Conservation (phyloP, 2,888 invertebrate genomes). For the Piscicola geometra region DNA sequence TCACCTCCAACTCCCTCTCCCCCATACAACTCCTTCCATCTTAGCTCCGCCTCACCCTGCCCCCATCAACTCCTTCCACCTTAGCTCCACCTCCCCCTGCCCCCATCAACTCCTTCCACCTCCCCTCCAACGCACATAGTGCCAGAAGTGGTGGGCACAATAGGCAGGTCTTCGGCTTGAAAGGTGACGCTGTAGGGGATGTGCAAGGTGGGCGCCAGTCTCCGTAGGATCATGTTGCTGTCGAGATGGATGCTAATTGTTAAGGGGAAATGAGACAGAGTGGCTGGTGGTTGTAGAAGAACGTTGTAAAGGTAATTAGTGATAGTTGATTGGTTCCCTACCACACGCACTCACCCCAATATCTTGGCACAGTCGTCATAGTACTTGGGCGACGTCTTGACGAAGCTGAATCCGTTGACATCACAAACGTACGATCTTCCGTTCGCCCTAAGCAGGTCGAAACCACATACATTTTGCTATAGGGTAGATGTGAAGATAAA, state of each 20-base stretch:
- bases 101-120: neutral
- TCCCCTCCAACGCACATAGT: constrained; percentile 43
- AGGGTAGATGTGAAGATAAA: too few species aligned
- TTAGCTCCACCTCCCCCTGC: neutral
- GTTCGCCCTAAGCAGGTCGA: constrained; percentile 90
- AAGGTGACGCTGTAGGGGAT: constrained; percentile 77
- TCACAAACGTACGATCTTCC: constrained; percentile 99
- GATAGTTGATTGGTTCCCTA: neutral
- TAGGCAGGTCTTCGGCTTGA: constrained; percentile 94
- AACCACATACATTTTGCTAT: constrained; percentile 94
- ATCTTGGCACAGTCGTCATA: constrained; percentile 99
- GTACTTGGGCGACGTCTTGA: constrained; percentile 98
- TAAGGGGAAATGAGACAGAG: too few species aligned
- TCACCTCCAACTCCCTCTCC: neutral
- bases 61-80: neutral
- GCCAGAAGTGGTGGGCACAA: constrained; percentile 81
- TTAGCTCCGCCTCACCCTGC: neutral
- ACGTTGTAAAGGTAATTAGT: neutral
- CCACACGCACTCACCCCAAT: constrained; percentile 49
- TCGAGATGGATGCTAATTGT: neutral
- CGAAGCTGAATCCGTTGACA: constrained; percentile 99
- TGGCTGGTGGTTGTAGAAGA: neutral
- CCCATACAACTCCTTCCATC: too few species aligned
- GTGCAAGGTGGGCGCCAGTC: constrained; percentile 83
- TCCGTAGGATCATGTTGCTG: constrained; percentile 86